Base-by-base conservation (phyloP, 2,888 invertebrate genomes). In the Pseudanteris insignis region DNA sequence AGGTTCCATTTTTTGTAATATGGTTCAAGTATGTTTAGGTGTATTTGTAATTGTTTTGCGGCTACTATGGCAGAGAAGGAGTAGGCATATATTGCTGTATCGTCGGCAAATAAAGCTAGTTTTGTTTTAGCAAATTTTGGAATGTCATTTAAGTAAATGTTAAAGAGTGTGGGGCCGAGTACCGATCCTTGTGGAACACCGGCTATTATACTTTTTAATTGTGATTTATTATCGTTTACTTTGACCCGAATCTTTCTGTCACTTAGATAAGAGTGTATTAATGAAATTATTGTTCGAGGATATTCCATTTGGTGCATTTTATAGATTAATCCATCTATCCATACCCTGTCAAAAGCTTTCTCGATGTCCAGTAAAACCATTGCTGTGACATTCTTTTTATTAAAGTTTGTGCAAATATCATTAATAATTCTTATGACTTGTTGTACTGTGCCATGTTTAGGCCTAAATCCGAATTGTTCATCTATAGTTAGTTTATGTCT, bases 151-250 rank as follows among this genome's bases (percentile, higher is more conserved):
- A n/a, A n/a, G n/a, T n/a, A n/a, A n/a, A n/a, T n/a, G n/a, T 9
- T 38, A 25, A 14, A 26, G 25, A 1, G 26, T 38, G 6, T 14
- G 1, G 44, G 44, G 9, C 36, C 36, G 0, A 55, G 40, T 1
- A 46, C 25, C 1, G 47, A 38, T 4, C 53, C 60, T 33, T 55
- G 55, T n/a, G n/a, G n/a, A n/a, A n/a, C n/a, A n/a, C n/a, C n/a
- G n/a, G n/a, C n/a, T n/a, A n/a, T n/a, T n/a, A 26, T 9, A 5
- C 2, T 3, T 9, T 9, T 3, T 2, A 5, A n/a, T 8, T 2
- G 3, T 5, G 26, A 26, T n/a, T 6, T 3, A 2, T 5, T 2
- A 9, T 3, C 4, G 26, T 26, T 26, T 3, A 26, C 9, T 6
- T n/a, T 3, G 2, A 26, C 26, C n/a, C 8, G 2, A 26, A 26